phyloP scores from a whole-genome alignment of 2,113 vertebrate genomes.

The Balaeniceps rex region DNA sequence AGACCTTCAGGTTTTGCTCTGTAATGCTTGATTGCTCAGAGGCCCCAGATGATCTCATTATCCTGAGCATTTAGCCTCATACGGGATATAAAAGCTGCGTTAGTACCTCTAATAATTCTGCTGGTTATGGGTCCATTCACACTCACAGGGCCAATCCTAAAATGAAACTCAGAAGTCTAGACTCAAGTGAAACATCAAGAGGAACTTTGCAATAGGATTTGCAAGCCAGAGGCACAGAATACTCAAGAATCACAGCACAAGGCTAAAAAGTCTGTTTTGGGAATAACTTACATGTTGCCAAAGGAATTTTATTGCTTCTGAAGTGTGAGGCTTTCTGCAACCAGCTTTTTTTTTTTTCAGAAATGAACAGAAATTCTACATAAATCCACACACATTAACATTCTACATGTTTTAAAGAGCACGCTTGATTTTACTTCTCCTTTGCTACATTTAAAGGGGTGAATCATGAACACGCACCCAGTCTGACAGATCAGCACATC shows the following conservation, averaged over 20 bases:
- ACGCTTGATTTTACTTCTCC: neutral
- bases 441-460: neutral
- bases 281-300: neutral
- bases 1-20: neutral
- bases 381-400: neutral
- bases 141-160: neutral
- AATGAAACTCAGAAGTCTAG: neutral
- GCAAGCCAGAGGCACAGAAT: neutral
- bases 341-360: neutral
- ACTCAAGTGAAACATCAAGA: neutral
- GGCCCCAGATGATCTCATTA: neutral
- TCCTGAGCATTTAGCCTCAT: neutral
- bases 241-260: neutral
- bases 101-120: neutral
- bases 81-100: neutral
- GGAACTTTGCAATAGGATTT: neutral
- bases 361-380: neutral
- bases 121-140: neutral
- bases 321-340: neutral
- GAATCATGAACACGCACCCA: neutral
- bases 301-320: conserved; percentile 12
- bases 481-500: neutral
- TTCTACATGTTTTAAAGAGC: neutral
- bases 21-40: neutral
- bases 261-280: neutral